Base-by-base conservation (phyloP, 2,888 invertebrate genomes). In the Ceraclea dissimilis region DNA sequence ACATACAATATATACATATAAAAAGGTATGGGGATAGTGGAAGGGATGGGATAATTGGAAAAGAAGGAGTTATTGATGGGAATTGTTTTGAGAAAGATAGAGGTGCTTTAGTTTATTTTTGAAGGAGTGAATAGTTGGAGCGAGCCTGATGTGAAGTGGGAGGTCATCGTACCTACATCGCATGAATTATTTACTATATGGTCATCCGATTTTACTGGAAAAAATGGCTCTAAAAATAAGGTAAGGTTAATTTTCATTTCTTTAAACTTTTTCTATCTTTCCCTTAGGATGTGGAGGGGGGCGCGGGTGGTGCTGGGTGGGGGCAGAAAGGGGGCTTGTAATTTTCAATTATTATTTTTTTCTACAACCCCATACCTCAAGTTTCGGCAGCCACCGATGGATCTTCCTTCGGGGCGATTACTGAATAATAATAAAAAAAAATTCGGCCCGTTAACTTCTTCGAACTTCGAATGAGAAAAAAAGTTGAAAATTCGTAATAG, bases 181-280 rank as follows among this genome's bases (percentile, higher is more conserved):
- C n/a, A n/a, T n/a, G n/a, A n/a, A n/a, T n/a, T n/a, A n/a, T n/a
- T n/a, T n/a, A n/a, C n/a, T n/a, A 39, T n/a, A 39, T 46, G 46
- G 46, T 46, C 46, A 46, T 16, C 17, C 5, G 5, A 44, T 43
- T 19, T 49, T 49, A 18, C 13, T 22, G 11, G 21, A 54, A 57
- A 56, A 57, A 55, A 48, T 55, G 52, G 59, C 52, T 44, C 43
- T 49, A 49, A 52, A 51, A 59, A 58, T 54, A 51, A 56, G 56
- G 51, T 48, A 58, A 56, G 57, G 58, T 55, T 59, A 61, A 61
- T 61, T 61, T 61, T 61, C 52, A 51, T 60, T 47, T 53, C 57
- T 58, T 51, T 53, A 59, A 61, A 61, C 59, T 61, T 61, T 61
- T 61, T 55, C 61, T 59, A 61, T 61, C 61, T 59, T 59, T 57